phyloP scores from a whole-genome alignment of 2,113 vertebrate species.

The Phoenicopterus ruber region DNA sequence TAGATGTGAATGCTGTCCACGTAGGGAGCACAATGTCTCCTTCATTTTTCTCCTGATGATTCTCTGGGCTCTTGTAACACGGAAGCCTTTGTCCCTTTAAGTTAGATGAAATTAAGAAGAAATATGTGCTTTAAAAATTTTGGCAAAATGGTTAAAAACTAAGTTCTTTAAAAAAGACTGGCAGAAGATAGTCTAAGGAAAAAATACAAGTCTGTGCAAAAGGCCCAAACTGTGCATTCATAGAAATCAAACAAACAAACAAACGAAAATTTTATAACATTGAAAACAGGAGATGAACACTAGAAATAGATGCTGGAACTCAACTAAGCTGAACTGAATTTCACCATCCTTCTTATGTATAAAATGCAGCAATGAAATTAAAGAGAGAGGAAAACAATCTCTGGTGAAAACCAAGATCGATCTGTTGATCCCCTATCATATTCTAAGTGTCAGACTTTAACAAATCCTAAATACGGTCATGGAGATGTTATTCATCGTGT shows the following conservation, averaged over 20 bases:
- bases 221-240: too few species aligned
- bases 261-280: neutral
- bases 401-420: neutral
- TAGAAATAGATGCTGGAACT: neutral
- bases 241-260: neutral
- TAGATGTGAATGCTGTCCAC: neutral
- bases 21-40: neutral
- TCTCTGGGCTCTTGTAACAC: neutral
- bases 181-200: neutral
- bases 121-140: neutral
- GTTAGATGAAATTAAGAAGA: neutral
- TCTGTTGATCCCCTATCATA: neutral
- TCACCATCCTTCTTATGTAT: neutral
- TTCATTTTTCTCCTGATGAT: neutral
- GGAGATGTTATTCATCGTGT: neutral
- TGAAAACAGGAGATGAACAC: neutral
- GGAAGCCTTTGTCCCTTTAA: neutral
- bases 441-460: neutral
- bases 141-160: neutral
- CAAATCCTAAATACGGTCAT: neutral
- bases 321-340: neutral
- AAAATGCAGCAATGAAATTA: neutral
- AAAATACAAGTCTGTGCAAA: neutral
- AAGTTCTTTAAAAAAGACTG: neutral
- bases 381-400: neutral